Evolutionary conservation across 2,888 invertebrate genomes (phyloP).

Genomic region (Drosophila lacicola): DNA sequence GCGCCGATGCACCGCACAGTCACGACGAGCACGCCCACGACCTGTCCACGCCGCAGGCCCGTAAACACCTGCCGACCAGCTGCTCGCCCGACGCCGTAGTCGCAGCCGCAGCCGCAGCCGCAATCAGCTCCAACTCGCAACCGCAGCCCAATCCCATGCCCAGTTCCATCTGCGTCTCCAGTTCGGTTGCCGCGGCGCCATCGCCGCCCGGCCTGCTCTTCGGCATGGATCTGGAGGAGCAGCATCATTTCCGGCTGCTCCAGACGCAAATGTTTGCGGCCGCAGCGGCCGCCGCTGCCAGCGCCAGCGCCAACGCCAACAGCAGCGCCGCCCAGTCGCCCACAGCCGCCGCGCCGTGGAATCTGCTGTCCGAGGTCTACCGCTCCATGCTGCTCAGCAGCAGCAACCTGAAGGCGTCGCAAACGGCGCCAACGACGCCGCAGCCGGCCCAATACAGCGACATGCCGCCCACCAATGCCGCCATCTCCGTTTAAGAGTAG

Average conservation of each 20-base stretch:
- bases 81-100: background rate
- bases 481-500: conserved; percentile 81
- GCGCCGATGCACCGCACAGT: conserved; percentile 7
- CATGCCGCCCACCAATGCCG: conserved; percentile 80
- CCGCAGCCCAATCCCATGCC: conserved; percentile 11
- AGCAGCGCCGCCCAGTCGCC: conserved; percentile 20
- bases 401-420: conserved; percentile 48
- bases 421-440: conserved; percentile 38
- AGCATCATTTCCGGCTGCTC: conserved; percentile 76
- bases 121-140: background rate
- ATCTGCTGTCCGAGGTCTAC: conserved; percentile 84
- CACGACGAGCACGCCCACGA: conserved; percentile 30
- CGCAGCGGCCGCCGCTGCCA: conserved; percentile 80
- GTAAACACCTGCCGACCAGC: conserved; percentile 30
- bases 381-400: conserved; percentile 83
- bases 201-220: conserved; percentile 47
- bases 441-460: conserved; percentile 77
- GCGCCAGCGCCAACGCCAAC: conserved; percentile 57
- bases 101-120: background rate
- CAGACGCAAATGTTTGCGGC: conserved; percentile 83
- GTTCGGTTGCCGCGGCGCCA: background rate
- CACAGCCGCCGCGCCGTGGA: conserved; percentile 68
- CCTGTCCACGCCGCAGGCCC: conserved; percentile 33
- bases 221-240: conserved; percentile 71
- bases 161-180: conserved; percentile 4